Evolutionary conservation across 2,797 vertebrate genomes (phyloP).

Genomic region (Pangasius macronema): DNA sequence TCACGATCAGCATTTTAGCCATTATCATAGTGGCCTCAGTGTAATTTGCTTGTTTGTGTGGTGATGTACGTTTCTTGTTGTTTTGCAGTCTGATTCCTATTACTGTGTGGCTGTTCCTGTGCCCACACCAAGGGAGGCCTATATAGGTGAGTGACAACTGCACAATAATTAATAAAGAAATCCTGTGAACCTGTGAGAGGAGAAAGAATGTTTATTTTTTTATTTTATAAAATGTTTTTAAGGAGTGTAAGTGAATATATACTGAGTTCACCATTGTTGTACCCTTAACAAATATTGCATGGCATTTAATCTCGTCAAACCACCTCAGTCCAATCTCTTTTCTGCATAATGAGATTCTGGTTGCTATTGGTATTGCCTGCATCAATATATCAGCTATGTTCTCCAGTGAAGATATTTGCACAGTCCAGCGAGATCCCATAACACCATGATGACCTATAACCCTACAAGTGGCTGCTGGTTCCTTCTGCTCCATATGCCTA

Average conservation of each 20-base stretch:
- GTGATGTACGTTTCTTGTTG: slow-evolving; percentile 47
- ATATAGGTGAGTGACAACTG: slow-evolving; percentile 83
- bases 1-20: not conserved
- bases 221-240: not conserved
- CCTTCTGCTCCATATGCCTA: slow-evolving; percentile 1
- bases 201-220: not conserved
- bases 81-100: slow-evolving; percentile 90
- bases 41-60: not conserved
- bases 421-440: slow-evolving; percentile 30
- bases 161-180: not conserved
- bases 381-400: slow-evolving; percentile 5
- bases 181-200: not conserved
- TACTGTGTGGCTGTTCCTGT: slow-evolving; percentile 85
- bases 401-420: slow-evolving; percentile 21
- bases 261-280: not conserved
- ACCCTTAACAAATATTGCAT: not conserved
- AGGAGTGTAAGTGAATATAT: not conserved
- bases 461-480: slow-evolving; percentile 1
- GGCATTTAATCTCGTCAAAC: not conserved
- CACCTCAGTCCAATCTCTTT: not conserved
- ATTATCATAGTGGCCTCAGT: not conserved
- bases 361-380: slow-evolving; percentile 16
- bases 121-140: slow-evolving; percentile 81
- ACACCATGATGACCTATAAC: slow-evolving; percentile 13
- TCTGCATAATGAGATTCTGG: not conserved